Evolutionary conservation across 2,113 vertebrate genomes (phyloP).

Genomic region (Leucopsar rothschildi): DNA sequence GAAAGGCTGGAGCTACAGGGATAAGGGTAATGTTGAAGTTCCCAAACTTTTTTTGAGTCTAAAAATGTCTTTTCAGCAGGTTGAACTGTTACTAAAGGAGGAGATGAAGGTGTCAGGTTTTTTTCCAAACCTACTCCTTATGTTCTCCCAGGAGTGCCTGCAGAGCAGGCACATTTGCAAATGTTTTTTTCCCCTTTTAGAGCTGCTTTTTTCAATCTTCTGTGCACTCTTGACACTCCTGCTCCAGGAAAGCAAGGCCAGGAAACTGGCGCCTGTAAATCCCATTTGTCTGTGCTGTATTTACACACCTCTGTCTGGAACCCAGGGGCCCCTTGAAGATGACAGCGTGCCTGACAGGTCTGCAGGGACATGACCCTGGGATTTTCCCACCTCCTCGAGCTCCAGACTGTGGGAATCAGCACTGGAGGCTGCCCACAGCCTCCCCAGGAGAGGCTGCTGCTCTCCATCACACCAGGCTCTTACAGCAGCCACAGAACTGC

Average conservation of each 20-base stretch:
- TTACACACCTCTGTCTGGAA: rapidly evolving
- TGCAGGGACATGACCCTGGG: not conserved
- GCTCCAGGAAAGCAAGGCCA: not conserved
- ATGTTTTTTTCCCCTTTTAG: not conserved
- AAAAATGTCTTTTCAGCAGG: not conserved
- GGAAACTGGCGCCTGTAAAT: not conserved
- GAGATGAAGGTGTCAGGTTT: not conserved
- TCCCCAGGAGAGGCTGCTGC: not conserved
- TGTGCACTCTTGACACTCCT: not conserved
- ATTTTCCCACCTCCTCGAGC: not conserved
- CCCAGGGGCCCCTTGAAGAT: rapidly evolving
- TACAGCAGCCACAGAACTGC: not conserved
- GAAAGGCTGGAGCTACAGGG: not conserved
- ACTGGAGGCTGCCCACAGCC: not conserved
- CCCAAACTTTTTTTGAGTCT: not conserved
- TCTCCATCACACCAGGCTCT: not conserved
- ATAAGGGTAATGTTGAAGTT: not conserved
- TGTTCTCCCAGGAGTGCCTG: not conserved
- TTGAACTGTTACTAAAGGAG: not conserved
- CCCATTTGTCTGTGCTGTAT: not conserved
- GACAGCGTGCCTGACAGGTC: not conserved
- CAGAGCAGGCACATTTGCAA: not conserved
- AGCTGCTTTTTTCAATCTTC: not conserved
- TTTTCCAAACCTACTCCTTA: not conserved
- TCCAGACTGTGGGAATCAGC: not conserved